Percentiles rank a stretch among this genome's conserved stretches.
Conservation (phyloP, 2,888 invertebrate genomes). For the Rotaria magnacalcarata region DNA sequence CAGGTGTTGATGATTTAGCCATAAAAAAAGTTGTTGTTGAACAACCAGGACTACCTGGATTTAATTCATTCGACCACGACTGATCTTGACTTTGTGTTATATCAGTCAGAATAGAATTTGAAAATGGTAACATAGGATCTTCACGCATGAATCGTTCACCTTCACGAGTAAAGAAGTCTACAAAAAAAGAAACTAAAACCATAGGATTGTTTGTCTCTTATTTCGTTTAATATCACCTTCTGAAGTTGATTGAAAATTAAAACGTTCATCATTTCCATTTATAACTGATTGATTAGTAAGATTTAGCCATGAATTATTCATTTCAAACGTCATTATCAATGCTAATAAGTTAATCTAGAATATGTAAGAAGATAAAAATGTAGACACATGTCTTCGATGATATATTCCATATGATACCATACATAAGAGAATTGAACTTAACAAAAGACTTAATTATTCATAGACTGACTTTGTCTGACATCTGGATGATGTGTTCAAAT, state of each 20-base stretch:
- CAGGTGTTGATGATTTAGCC: slow-evolving; percentile 31
- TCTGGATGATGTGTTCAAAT: not conserved
- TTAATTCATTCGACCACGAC: not conserved
- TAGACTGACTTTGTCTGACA: not conserved
- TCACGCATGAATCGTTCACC: slow-evolving; percentile 19
- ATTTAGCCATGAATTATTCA: slow-evolving; percentile 11
- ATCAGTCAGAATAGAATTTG: slow-evolving; percentile 18
- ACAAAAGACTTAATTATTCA: not conserved
- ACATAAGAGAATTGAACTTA: not conserved
- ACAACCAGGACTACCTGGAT: not conserved
- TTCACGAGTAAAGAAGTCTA: not conserved
- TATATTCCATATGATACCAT: not conserved
- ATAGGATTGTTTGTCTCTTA: too few relatives aligned
- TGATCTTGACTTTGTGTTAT: slow-evolving; percentile 8
- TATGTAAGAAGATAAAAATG: too few relatives aligned
- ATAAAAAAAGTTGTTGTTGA: slow-evolving; percentile 25
- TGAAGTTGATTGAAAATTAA: slow-evolving; percentile 19
- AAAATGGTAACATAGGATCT: slow-evolving; percentile 25
- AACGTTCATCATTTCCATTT: slow-evolving; percentile 10
- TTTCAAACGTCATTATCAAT: not conserved
- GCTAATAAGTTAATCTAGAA: too few relatives aligned
- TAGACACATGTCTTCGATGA: too few relatives aligned
- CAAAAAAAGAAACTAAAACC: too few relatives aligned
- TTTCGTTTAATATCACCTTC: not conserved
- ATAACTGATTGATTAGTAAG: not conserved